Base-by-base conservation (phyloP, 2,888 invertebrate species). In the Digitonthophagus gazella region DNA sequence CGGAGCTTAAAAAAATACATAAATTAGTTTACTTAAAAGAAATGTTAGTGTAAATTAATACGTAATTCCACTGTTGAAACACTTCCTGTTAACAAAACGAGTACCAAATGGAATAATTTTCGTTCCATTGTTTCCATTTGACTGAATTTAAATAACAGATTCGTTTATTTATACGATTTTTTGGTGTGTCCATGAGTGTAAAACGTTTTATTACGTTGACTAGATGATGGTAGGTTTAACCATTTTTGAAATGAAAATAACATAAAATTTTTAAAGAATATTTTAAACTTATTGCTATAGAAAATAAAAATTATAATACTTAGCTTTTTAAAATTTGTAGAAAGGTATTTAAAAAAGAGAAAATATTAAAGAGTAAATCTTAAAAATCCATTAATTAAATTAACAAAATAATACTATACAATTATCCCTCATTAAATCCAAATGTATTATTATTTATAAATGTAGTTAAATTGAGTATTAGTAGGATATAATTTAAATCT, bases 1-100 rank as follows among this genome's bases (percentile, higher is more conserved):
- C 6, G 85, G 83, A 3, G 88, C 88, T 88, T 79, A 54, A 80
- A 81, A 61, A 55, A 28, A 57, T 15, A 65, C 5, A 22, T 8
- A 58, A 14, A 11, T 19, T 64, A 16, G 44, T 56, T 14, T 64
- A n/a, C n/a, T 14, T 8, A 3, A 65, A 16, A 54, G 54, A 20
- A 58, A 66, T 16, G 20, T 65, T n/a, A 8, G 11, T 44, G 6
- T 44, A 44, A 44, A 5, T 3, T 8, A 6, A 3, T 44, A 44
- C 28, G 28, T 44, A 44, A 44, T 44, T 44, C 28, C 2, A 44
- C 6, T 8, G 28, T 1, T 8, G 28, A 44, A 44, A 3, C 28
- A 44, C 28, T 44, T 44, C 11, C 8, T 44, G 28, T 44, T 44
- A 44, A 44, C 11, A 44, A 44, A 44, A 44, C 6, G 8, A 44